Conservation (phyloP, 2,797 vertebrate species). For the Pipistrellus kuhlii region DNA sequence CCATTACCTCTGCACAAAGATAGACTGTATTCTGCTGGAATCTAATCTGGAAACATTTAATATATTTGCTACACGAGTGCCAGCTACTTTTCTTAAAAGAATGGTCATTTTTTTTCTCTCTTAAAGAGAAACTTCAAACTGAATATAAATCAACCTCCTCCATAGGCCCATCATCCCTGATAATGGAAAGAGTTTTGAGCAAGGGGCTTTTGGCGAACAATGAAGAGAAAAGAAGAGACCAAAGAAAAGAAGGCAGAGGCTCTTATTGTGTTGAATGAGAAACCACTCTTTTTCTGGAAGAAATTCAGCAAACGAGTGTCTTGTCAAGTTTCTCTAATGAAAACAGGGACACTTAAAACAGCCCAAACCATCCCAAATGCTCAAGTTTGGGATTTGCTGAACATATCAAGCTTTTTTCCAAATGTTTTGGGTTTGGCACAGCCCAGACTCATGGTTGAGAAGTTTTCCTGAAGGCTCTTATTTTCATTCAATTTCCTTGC, state of each 20-base stretch:
- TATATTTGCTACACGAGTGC: slow-evolving; percentile 77
- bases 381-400: slow-evolving; percentile 27
- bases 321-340: slow-evolving; percentile 49
- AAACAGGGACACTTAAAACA: slow-evolving; percentile 48
- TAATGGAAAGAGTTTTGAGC: slow-evolving; percentile 68
- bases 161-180: slow-evolving; percentile 43
- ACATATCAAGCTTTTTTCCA: slow-evolving; percentile 72
- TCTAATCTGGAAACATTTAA: slow-evolving; percentile 87
- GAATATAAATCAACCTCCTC: slow-evolving; percentile 69
- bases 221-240: neutral
- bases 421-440: slow-evolving; percentile 63
- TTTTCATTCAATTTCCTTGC: slow-evolving; percentile 52
- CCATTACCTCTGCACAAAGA: slow-evolving; percentile 86
- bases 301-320: neutral
- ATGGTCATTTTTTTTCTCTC: neutral
- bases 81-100: slow-evolving; percentile 82
- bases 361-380: slow-evolving; percentile 29
- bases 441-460: slow-evolving; percentile 33
- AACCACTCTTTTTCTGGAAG: slow-evolving; percentile 47
- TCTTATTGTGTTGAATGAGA: slow-evolving; percentile 37
- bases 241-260: neutral
- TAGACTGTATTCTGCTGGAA: slow-evolving; percentile 83
- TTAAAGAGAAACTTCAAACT: slow-evolving; percentile 73
- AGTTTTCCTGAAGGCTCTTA: slow-evolving; percentile 55
- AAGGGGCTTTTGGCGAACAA: neutral